Evolutionary conservation across 1,140 invertebrate species (phyloP).

Genomic region (Apis florea): DNA sequence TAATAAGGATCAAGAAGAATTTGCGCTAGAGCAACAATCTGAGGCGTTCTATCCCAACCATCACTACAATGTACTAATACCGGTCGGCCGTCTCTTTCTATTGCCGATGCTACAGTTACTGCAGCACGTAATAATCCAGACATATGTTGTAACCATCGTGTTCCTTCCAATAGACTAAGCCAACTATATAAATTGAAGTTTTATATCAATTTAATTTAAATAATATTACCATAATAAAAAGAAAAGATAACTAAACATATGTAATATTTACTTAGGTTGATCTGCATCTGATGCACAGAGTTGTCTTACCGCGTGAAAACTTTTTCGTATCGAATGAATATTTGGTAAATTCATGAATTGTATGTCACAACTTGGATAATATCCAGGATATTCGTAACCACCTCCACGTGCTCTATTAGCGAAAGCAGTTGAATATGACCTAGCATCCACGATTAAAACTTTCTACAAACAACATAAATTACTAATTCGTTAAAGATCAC

Average conservation of each 20-base stretch:
- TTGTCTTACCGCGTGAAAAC: constrained; percentile 88
- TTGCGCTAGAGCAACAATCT: constrained; percentile 94
- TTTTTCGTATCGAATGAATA: constrained; percentile 96
- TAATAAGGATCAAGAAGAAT: constrained; percentile 97
- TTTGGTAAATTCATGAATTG: constrained; percentile 98
- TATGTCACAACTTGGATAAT: constrained; percentile 96
- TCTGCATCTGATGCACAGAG: constrained; percentile 89
- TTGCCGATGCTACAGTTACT: constrained; percentile 88
- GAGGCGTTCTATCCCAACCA: constrained; percentile 98
- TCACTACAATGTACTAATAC: constrained; percentile 98
- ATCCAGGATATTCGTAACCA: constrained; percentile 97
- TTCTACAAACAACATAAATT: constrained; percentile 83
- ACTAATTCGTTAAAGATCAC: neutral
- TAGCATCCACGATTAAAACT: constrained; percentile 96
- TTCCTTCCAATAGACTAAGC: constrained; percentile 92
- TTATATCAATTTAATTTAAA: neutral
- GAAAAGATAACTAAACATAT: neutral
- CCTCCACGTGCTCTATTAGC: constrained; percentile 97
- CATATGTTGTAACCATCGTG: constrained; percentile 95
- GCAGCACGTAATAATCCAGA: constrained; percentile 91
- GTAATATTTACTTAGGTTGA: constrained; percentile 85
- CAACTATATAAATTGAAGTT: constrained; percentile 84
- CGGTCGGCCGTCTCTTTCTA: constrained; percentile 91
- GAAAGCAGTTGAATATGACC: constrained; percentile 96
- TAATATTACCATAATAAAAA: neutral